These are phyloP conservation scores for Parnassius apollo DNA, from an alignment of 2,888 invertebrate species.

Conservation along the genomic window DNA sequence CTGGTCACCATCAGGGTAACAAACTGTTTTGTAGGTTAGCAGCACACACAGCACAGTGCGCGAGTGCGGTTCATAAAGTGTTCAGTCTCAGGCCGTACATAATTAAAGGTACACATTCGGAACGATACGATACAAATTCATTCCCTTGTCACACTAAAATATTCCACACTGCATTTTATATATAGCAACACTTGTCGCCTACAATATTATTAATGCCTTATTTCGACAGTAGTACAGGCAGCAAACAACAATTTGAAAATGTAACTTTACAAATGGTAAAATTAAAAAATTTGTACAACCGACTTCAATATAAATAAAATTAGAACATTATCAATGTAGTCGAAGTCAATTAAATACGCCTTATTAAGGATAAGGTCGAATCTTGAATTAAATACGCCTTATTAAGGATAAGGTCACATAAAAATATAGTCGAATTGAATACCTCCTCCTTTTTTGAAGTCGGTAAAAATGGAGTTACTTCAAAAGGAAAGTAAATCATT, in stretches of 20 bases:
- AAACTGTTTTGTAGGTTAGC: not conserved
- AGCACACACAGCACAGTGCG: too few relatives aligned
- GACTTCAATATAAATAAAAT: too few relatives aligned
- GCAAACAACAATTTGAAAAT: constrained; percentile 7
- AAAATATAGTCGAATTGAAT: too few relatives aligned
- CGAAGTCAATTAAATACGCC: too few relatives aligned
- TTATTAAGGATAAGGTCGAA: too few relatives aligned
- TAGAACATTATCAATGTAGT: too few relatives aligned
- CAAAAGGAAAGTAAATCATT: too few relatives aligned
- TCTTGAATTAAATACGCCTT: too few relatives aligned
- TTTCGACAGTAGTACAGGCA: constrained; percentile 4
- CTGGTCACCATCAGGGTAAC: constrained; percentile 10
- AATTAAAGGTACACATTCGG: not conserved
- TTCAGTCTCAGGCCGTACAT: constrained; percentile 10
- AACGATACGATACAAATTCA: constrained; percentile 7
- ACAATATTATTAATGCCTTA: not conserved
- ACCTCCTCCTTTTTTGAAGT: too few relatives aligned
- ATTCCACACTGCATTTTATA: not conserved
- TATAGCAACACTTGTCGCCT: constrained; percentile 8
- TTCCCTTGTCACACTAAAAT: constrained; percentile 4
- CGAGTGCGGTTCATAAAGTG: not conserved
- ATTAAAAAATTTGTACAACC: too few relatives aligned
- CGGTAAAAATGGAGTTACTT: too few relatives aligned
- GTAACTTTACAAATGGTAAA: not conserved
- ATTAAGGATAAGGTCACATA: too few relatives aligned